Evolutionary conservation across 37 sponge, comb jelly and placozoan species (phyloP).

Genomic region (Ianthella basta): DNA sequence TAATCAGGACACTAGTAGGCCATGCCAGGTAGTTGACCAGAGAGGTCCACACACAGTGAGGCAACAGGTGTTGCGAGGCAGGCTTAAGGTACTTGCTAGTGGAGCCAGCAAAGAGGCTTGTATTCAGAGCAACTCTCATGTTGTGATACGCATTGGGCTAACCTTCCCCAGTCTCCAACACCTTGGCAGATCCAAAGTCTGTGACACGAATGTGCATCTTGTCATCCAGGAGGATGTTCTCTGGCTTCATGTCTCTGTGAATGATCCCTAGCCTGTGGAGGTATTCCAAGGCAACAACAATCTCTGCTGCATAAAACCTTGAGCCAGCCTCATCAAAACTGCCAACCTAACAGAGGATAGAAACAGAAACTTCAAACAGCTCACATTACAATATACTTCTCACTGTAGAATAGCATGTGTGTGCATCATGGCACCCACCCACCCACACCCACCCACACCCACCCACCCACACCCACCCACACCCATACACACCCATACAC

Average conservation of each 20-base stretch:
- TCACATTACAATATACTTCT: not conserved
- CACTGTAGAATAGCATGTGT: too few species aligned
- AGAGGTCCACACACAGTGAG: not conserved
- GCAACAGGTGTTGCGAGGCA: not conserved
- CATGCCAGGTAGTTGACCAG: too few species aligned
- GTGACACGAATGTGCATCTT: slow-evolving; percentile 92
- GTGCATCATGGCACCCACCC: not conserved
- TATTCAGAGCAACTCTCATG: too few species aligned
- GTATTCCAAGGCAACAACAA: slow-evolving; percentile 91
- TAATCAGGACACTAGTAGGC: too few species aligned
- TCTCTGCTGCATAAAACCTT: slow-evolving; percentile 89
- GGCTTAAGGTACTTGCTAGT: not conserved
- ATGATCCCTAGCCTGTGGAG: slow-evolving; percentile 84
- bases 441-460: not conserved
- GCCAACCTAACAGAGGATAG: slow-evolving; percentile 60
- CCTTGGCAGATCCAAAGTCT: slow-evolving; percentile 95
- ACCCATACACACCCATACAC: not conserved
- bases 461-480: not conserved
- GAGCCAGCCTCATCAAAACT: slow-evolving; percentile 90
- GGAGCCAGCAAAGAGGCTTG: too few species aligned
- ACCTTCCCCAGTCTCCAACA: slow-evolving; percentile 78
- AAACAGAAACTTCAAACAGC: too few species aligned
- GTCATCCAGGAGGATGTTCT: slow-evolving; percentile 90
- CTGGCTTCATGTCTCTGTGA: slow-evolving; percentile 96
- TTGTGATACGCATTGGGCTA: too few species aligned